Base-by-base conservation (phyloP, 2,797 vertebrate species). In the Alectoris magna region DNA sequence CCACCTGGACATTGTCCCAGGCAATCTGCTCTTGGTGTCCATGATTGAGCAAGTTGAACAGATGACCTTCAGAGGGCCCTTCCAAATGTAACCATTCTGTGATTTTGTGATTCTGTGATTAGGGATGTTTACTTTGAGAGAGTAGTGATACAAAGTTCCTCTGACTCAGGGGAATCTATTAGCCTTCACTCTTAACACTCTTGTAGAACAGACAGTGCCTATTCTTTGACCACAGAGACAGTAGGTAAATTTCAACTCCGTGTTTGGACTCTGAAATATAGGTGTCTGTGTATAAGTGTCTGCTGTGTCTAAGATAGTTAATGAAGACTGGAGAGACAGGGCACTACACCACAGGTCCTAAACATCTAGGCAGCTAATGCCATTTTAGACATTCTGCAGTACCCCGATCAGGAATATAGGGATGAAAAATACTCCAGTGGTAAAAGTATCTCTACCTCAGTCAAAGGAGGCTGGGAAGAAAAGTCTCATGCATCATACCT, bases 401-500 rank as follows among this genome's bases (percentile, higher is more conserved):
- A 29, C 29, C 43, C 24, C 8, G 34, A 19, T 24, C 26, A 67
- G 41, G 13, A 79, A 24, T 10, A 63, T 12, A 63, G n/a, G 11
- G 19, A 34, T 72, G 14, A 9, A 2, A 53, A 75, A 68, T 72
- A 58, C 55, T 80, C 17, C 18, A 51, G 7, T 34, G 5, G 5
- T 62, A 14, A 14, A 69, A 24, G 71, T 16, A 74, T 21, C 9
- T 80, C 53, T 58, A 51, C 3, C 39, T 72, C 36, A 41, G 23
- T 6, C 8, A 64, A 29, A 72, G 60, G 38, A 78, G 4, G 23
- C 9, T 53, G 8, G 29, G 60, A 86, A 67, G 22, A 84, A 49
- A 41, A 18, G 6, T 24, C n/a, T 85, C 49, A 10, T 0, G 2
- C 1, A 0, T 58, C 51, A 48, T 27, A 58, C 5, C 18, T n/a